Evolutionary conservation across 2,888 invertebrate species (phyloP), one percentile per base, ranked within the genome.

Genomic region (Tipula confusa): DNA sequence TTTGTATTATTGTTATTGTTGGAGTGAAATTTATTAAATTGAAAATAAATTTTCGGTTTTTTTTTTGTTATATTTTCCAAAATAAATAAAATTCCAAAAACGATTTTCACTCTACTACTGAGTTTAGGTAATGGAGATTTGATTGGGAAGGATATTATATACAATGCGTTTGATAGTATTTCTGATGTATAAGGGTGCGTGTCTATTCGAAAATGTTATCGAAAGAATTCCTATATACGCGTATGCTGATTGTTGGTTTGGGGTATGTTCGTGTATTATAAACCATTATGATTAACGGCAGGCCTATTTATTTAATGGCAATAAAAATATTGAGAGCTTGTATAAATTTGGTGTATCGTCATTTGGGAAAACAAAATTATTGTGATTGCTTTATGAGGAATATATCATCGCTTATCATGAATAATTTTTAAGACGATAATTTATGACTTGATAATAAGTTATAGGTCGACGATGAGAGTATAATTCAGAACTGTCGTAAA

Each of bases 371-470:
- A 3, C 7, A 7, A 38, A 24, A 24, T 64, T 64, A 64, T 64
- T 64, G 64, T 64, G 64, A 64, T 64, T 64, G 64, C 64, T 64
- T 64, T 64, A 64, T 64, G 64, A 64, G 64, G 64, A 64, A 64
- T 64, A 24, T 64, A 64, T 64, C 64, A 64, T 64, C 64, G 64
- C 64, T 64, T 64, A 64, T 64, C 64, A 64, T 64, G 64, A 64
- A 64, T 64, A 64, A 64, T 64, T 64, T n/a, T 24, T 2, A 64
- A 64, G 24, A 64, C 24, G 64, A 24, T 64, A 64, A 64, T 64
- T 64, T 64, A 64, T 64, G 64, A 11, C 1, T 24, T 13, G 24
- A 64, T 9, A 24, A 64, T 64, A 64, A 64, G 64, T 64, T 64
- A 64, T 24, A 64, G 64, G 64, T 24, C 64, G 24, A 24, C 11